phyloP scores from a whole-genome alignment of 2,888 invertebrate species.

The Epinotia ramella region DNA sequence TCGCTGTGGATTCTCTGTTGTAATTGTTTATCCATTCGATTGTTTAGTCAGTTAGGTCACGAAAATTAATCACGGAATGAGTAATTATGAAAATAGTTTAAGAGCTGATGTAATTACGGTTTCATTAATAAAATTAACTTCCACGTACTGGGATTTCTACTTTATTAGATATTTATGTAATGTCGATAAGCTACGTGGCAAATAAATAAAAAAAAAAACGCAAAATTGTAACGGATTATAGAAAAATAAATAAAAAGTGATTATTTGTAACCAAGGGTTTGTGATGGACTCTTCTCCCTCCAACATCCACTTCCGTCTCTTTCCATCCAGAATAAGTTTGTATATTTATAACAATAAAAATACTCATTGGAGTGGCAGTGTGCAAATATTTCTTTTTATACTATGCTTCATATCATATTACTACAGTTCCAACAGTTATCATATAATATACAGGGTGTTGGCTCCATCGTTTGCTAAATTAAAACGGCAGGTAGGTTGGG shows the following conservation, averaged over 20 bases:
- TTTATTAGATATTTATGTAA: constrained; percentile 82
- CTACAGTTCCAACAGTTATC: neutral
- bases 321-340: neutral
- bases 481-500: too few relatives aligned
- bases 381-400: neutral
- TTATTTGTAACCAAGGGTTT: constrained; percentile 81
- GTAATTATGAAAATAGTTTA: constrained; percentile 79
- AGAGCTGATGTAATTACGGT: constrained; percentile 79
- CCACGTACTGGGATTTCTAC: constrained; percentile 82
- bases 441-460: too few relatives aligned
- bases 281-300: constrained; percentile 50
- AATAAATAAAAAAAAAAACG: constrained; percentile 80
- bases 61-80: constrained; percentile 77
- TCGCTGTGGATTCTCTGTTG: constrained; percentile 68
- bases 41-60: constrained; percentile 75
- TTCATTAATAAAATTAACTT: constrained; percentile 83
- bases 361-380: neutral
- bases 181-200: constrained; percentile 76
- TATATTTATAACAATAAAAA: neutral
- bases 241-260: constrained; percentile 83
- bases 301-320: constrained; percentile 15
- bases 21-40: constrained; percentile 69
- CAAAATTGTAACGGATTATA: constrained; percentile 83
- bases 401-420: neutral
- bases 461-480: too few relatives aligned